Evolutionary conservation across 2,888 invertebrate species (phyloP).

Genomic region (Leptinotarsa tumamoca): DNA sequence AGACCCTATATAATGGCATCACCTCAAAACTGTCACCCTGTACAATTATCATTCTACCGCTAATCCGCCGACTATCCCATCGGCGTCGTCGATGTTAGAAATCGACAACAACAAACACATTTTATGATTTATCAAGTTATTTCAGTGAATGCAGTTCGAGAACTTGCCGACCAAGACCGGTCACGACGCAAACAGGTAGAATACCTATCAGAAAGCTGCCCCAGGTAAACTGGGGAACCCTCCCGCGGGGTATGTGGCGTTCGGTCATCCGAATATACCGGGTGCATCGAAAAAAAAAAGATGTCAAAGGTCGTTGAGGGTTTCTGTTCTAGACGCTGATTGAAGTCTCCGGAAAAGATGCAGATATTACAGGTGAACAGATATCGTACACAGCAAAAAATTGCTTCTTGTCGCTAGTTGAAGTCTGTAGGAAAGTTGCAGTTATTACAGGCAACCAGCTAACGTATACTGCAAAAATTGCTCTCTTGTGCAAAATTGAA

Average conservation of each 20-base stretch:
- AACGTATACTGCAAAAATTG: too few species aligned
- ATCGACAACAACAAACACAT: slow-evolving; percentile 23
- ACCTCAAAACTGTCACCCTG: not conserved
- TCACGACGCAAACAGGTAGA: slow-evolving; percentile 55
- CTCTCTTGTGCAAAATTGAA: too few species aligned
- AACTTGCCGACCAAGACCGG: slow-evolving; percentile 37
- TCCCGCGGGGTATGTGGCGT: slow-evolving; percentile 61
- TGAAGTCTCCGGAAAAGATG: not conserved
- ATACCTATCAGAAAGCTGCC: slow-evolving; percentile 57
- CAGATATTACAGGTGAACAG: too few species aligned
- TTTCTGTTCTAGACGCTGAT: not conserved
- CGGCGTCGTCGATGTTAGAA: slow-evolving; percentile 5
- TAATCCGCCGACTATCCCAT: slow-evolving; percentile 7
- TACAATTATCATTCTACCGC: not conserved
- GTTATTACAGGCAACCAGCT: not conserved
- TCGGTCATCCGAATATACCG: slow-evolving; percentile 34
- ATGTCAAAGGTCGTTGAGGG: not conserved
- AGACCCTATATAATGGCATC: not conserved
- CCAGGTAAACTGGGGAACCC: slow-evolving; percentile 66
- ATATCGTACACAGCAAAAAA: not conserved
- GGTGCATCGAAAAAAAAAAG: not conserved
- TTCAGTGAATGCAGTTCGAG: slow-evolving; percentile 13
- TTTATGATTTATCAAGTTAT: slow-evolving; percentile 29
- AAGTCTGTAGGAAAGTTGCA: not conserved
- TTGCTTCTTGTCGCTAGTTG: not conserved